phyloP scores from a whole-genome alignment of 92 coral and sea anemone genomes.

The Phymanthus crucifer region DNA sequence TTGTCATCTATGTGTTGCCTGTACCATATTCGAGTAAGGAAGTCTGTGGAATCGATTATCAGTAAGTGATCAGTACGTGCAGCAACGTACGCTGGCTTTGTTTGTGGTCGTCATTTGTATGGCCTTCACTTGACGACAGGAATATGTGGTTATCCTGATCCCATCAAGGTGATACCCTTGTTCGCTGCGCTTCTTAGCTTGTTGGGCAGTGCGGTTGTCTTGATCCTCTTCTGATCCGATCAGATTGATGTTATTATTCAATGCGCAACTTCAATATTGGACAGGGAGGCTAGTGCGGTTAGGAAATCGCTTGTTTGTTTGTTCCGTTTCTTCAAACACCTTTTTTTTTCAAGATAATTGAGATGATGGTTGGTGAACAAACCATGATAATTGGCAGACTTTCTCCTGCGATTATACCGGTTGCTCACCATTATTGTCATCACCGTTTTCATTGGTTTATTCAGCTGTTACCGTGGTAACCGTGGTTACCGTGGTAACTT shows the following conservation, averaged over 20 bases:
- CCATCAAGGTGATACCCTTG: not conserved
- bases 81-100: not conserved
- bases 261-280: not conserved
- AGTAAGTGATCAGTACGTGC: slow-evolving; percentile 12
- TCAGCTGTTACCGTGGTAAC: not conserved
- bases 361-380: not conserved
- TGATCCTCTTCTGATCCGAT: not conserved
- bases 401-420: too few species aligned
- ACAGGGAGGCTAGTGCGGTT: not conserved
- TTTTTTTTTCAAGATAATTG: not conserved
- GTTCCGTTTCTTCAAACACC: not conserved
- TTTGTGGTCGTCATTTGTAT: not conserved
- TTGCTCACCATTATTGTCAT: not conserved
- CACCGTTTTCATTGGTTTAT: not conserved
- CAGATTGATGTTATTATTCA: not conserved
- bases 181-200: not conserved
- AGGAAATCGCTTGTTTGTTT: not conserved
- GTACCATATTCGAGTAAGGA: not conserved
- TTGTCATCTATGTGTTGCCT: not conserved
- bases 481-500: not conserved
- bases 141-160: not conserved
- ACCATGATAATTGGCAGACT: too few species aligned
- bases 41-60: slow-evolving; percentile 5
- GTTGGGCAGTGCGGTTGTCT: not conserved
- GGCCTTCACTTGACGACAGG: not conserved